These are phyloP conservation scores for Drosophila orena DNA, from an alignment of 1,140 invertebrate genomes.

Conservation along the genomic window DNA sequence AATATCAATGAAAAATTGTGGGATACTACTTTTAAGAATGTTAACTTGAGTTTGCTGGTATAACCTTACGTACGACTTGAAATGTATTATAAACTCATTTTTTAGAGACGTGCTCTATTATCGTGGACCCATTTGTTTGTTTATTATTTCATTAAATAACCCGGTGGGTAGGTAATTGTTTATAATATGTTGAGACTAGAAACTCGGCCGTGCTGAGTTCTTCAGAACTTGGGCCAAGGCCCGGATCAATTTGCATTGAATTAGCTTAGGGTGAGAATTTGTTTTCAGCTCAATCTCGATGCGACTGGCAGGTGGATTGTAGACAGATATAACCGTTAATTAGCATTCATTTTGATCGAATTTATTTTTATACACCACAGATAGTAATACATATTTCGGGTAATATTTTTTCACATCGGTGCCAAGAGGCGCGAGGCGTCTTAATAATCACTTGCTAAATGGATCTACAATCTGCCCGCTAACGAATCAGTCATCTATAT, in stretches of 20 bases:
- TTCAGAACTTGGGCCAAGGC: conserved; percentile 52
- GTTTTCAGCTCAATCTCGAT: conserved; percentile 14
- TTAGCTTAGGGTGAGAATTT: conserved; percentile 33
- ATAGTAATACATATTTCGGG: conserved; percentile 17
- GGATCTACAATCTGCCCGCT: conserved; percentile 45
- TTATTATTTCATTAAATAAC: not conserved
- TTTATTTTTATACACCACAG: conserved; percentile 66
- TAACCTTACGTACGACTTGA: no score
- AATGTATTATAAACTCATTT: no score
- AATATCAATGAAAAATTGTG: not conserved
- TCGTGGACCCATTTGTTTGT: not conserved
- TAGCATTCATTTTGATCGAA: conserved; percentile 63
- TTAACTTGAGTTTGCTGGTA: not conserved
- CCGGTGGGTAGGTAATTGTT: conserved; percentile 25
- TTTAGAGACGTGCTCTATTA: no score
- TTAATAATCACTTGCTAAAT: conserved; percentile 77
- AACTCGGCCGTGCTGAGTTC: conserved; percentile 15
- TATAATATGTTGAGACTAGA: conserved; percentile 27
- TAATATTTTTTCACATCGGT: conserved; percentile 27
- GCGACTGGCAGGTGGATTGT: conserved; percentile 1
- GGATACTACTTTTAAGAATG: not conserved
- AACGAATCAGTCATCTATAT: conserved; percentile 69
- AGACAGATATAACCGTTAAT: conserved; percentile 62
- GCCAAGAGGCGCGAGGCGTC: conserved; percentile 55
- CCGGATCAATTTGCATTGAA: conserved; percentile 68